Conservation (phyloP, 64 coral and sea anemone genomes). For the Stichodactyla mertensii region DNA sequence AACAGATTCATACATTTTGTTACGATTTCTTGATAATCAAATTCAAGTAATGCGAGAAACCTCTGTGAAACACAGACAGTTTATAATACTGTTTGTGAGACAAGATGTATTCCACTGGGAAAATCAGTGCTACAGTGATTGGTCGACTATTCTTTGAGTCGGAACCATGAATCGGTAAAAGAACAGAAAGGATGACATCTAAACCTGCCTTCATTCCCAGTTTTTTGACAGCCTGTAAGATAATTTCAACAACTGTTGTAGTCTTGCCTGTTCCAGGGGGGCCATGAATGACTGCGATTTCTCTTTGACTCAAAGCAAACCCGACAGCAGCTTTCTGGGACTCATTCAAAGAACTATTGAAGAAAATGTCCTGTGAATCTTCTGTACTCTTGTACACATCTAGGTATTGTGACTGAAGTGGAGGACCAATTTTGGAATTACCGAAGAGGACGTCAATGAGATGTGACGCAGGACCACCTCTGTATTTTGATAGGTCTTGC, state of each 20-base stretch:
- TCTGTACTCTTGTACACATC: not conserved
- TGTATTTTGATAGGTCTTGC: constrained; percentile 57
- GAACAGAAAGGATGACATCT: not conserved
- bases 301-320: constrained; percentile 76
- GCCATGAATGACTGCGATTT: constrained; percentile 84
- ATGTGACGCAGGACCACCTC: constrained; percentile 40
- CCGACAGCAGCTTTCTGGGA: constrained; percentile 69
- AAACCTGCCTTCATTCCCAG: constrained; percentile 72
- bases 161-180: not conserved
- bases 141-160: too few species aligned
- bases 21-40: too few species aligned
- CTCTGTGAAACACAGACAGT: too few species aligned
- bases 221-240: constrained; percentile 76
- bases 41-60: too few species aligned
- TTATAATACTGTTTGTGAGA: too few species aligned
- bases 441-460: constrained; percentile 89
- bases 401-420: constrained; percentile 30
- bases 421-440: constrained; percentile 36
- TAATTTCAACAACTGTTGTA: constrained; percentile 89
- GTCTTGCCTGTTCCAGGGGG: constrained; percentile 97
- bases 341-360: constrained; percentile 66
- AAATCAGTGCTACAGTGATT: too few species aligned
- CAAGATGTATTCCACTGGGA: too few species aligned
- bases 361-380: constrained; percentile 24
- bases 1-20: too few species aligned